These are phyloP conservation scores for Drosophila gunungcola DNA, from an alignment of 1,140 invertebrate species.

Conservation along the genomic window DNA sequence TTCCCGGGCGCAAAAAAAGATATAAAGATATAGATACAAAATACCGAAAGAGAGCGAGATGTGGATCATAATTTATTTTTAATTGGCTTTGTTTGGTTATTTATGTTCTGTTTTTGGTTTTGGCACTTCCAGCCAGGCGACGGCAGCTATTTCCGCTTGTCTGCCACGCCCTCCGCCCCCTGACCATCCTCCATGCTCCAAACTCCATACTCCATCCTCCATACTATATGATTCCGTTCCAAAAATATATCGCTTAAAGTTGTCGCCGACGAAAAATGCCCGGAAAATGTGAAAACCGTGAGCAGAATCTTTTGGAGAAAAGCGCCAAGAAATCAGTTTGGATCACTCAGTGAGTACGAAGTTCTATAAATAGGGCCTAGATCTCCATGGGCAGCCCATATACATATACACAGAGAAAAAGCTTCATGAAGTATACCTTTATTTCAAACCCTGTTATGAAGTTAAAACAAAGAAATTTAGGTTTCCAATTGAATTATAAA, in stretches of 20 bases:
- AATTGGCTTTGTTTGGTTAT: conserved; percentile 70
- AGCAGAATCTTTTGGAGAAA: conserved; percentile 43
- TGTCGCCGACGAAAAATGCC: conserved; percentile 54
- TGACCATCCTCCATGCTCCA: neutral
- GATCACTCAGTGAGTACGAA: conserved; percentile 10
- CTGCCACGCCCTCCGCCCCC: conserved; percentile 6
- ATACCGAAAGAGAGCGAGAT: conserved; percentile 25
- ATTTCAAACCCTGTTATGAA: no score
- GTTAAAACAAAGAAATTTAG: no score
- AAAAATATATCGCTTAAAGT: conserved; percentile 54
- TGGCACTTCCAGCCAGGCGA: conserved; percentile 59
- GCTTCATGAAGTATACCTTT: neutral
- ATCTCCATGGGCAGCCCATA: conserved; percentile 8
- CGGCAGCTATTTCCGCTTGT: conserved; percentile 60
- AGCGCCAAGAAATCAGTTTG: conserved; percentile 10
- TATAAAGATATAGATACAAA: conserved; percentile 13
- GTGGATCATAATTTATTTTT: conserved; percentile 79
- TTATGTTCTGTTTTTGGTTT: conserved; percentile 53
- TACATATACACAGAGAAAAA: neutral
- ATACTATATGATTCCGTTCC: conserved; percentile 27
- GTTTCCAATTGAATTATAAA: no score
- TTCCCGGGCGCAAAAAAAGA: neutral
- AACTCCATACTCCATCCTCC: neutral
- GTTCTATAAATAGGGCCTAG: conserved; percentile 21
- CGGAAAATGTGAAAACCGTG: conserved; percentile 48